Conservation (phyloP, 2,888 invertebrate species). For the Caradrina kadenii region DNA sequence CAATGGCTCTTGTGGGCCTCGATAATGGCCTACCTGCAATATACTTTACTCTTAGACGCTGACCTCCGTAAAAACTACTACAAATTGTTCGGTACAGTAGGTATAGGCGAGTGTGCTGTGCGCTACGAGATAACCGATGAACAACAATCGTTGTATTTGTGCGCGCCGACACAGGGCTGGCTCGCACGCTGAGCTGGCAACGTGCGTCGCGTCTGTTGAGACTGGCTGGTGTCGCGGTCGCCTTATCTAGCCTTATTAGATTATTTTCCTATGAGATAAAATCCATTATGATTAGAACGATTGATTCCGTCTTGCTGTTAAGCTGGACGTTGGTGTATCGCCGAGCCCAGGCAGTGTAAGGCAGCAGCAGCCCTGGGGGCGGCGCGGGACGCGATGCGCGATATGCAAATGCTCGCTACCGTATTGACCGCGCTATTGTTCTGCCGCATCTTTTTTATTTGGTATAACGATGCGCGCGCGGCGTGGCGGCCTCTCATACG, state of each 20-base stretch:
- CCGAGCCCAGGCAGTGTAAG: not conserved
- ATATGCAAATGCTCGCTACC: slow-evolving; percentile 86
- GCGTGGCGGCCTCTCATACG: slow-evolving; percentile 64
- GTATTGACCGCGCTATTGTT: slow-evolving; percentile 84
- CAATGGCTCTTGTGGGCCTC: too few relatives aligned
- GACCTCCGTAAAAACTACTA: slow-evolving; percentile 61
- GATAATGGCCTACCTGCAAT: not conserved
- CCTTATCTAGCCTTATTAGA: too few relatives aligned
- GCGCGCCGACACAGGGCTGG: slow-evolving; percentile 39
- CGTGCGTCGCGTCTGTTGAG: not conserved
- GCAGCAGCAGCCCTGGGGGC: slow-evolving; percentile 47
- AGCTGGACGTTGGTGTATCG: not conserved
- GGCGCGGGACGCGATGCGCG: slow-evolving; percentile 78
- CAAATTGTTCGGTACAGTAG: slow-evolving; percentile 66
- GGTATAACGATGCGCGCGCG: slow-evolving; percentile 54
- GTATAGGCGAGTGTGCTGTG: slow-evolving; percentile 63
- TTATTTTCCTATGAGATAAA: too few relatives aligned
- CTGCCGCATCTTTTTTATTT: slow-evolving; percentile 69
- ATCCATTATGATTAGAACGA: not conserved
- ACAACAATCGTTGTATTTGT: slow-evolving; percentile 57
- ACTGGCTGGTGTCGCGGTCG: too few relatives aligned
- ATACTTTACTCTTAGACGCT: slow-evolving; percentile 22
- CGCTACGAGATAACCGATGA: slow-evolving; percentile 53
- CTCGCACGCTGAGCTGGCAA: not conserved
- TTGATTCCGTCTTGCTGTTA: not conserved